Evolutionary conservation across 2,797 vertebrate genomes (phyloP).

Genomic region (Cynodonichthys magdalenae): DNA sequence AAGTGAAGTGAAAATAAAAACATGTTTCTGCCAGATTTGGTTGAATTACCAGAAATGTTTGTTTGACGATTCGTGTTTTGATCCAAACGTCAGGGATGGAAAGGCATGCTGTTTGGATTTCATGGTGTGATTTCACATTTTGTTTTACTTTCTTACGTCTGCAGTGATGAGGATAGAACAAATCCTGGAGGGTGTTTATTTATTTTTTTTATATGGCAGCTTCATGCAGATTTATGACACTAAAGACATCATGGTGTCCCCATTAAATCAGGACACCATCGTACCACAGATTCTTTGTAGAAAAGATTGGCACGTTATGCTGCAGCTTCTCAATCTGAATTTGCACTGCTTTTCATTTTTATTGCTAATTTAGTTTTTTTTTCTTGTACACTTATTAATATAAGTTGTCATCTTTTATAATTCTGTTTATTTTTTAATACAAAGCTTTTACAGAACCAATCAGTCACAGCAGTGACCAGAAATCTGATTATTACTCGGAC

Average conservation of each 20-base stretch:
- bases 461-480: not conserved
- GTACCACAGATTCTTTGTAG: no score
- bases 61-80: slow-evolving; percentile 5
- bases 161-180: not conserved
- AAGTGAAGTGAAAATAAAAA: not conserved
- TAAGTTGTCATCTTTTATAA: no score
- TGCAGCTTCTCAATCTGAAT: no score
- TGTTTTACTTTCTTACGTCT: not conserved
- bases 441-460: not conserved
- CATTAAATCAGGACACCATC: no score
- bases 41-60: slow-evolving; percentile 15
- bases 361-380: not conserved
- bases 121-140: not conserved
- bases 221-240: not conserved
- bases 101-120: not conserved
- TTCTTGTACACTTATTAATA: not conserved
- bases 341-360: no score
- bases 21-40: not conserved
- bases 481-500: not conserved
- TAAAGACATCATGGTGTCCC: not conserved
- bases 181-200: not conserved
- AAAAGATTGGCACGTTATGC: no score
- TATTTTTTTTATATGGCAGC: not conserved
- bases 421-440: not conserved
- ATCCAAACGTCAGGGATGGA: slow-evolving; percentile 4